Evolutionary conservation across 2,888 invertebrate species (phyloP).

Genomic region (Hyppa rectilinea): DNA sequence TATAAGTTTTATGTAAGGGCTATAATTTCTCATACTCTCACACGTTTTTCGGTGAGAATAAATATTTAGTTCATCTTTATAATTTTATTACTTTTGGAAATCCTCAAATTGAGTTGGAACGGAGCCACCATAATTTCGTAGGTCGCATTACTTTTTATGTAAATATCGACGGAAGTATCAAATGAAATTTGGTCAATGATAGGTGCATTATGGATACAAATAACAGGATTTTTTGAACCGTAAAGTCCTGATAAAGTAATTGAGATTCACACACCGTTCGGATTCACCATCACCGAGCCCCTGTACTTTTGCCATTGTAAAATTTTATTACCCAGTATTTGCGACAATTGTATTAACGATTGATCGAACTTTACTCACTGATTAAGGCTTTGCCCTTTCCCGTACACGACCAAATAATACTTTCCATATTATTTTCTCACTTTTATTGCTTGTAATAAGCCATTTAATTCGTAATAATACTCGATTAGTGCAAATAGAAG

Average conservation of each 20-base stretch:
- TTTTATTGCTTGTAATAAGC: slow-evolving; percentile 78
- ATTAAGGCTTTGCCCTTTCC: slow-evolving; percentile 73
- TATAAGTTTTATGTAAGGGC: slow-evolving; percentile 26
- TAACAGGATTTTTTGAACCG: slow-evolving; percentile 34
- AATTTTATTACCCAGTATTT: slow-evolving; percentile 86
- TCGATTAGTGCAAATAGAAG: slow-evolving; percentile 58
- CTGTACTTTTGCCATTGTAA: slow-evolving; percentile 75
- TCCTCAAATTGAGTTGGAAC: slow-evolving; percentile 39
- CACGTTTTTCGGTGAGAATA: slow-evolving; percentile 30
- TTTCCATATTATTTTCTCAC: slow-evolving; percentile 73
- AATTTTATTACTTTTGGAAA: slow-evolving; percentile 29
- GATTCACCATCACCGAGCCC: slow-evolving; percentile 27
- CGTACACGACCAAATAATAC: slow-evolving; percentile 63
- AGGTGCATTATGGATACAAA: slow-evolving; percentile 13
- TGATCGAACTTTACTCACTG: slow-evolving; percentile 72
- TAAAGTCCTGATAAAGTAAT: slow-evolving; percentile 53
- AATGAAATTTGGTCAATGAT: background rate
- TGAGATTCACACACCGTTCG: slow-evolving; percentile 35
- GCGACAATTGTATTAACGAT: slow-evolving; percentile 78
- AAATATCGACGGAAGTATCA: background rate
- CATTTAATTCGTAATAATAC: slow-evolving; percentile 64
- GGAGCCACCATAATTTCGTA: slow-evolving; percentile 6
- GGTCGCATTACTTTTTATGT: no score
- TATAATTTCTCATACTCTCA: slow-evolving; percentile 32
- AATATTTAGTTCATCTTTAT: slow-evolving; percentile 37